Percentiles rank a stretch among this genome's conserved stretches.
These are phyloP conservation scores for Arctia plantaginis DNA, from an alignment of 2,888 invertebrate genomes.

Conservation along the genomic window DNA sequence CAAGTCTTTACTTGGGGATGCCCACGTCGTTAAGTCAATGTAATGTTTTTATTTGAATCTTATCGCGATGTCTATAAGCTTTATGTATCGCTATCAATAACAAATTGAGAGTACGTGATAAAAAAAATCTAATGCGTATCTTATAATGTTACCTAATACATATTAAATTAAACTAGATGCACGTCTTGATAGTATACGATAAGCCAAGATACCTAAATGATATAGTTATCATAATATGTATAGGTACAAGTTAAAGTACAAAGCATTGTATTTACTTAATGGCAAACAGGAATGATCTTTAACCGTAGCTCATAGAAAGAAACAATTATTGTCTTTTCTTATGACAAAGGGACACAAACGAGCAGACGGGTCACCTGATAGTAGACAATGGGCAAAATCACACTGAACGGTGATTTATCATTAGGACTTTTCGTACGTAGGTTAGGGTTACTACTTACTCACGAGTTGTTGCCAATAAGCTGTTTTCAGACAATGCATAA, in stretches of 20 bases:
- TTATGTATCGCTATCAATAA: background rate
- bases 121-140: background rate
- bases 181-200: constrained; percentile 4
- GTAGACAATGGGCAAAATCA: no score
- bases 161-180: constrained; percentile 7
- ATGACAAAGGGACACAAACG: no score
- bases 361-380: no score
- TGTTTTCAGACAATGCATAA: no score
- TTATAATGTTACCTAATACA: constrained; percentile 7
- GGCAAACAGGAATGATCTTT: background rate
- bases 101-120: constrained; percentile 3
- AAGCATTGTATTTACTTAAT: background rate
- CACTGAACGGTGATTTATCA: no score
- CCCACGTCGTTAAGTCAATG: background rate
- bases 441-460: no score
- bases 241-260: background rate
- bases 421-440: no score
- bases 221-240: constrained; percentile 1
- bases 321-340: no score
- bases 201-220: background rate
- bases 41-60: constrained; percentile 1
- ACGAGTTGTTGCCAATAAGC: no score
- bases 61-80: background rate
- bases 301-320: no score
- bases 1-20: background rate